Evolutionary conservation across 2,888 invertebrate genomes (phyloP).

Genomic region (Morpho helenor): DNA sequence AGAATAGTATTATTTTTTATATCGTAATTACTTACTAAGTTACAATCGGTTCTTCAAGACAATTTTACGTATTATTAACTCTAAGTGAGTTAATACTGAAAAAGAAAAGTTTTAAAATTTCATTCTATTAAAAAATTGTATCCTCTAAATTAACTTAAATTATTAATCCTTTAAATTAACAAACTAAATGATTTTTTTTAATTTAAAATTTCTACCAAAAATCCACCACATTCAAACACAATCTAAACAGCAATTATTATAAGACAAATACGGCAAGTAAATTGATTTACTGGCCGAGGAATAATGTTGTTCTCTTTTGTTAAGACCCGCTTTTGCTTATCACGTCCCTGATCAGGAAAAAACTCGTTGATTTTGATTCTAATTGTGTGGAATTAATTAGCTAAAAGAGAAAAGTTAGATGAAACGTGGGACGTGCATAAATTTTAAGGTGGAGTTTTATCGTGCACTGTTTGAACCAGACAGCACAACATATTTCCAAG

Average conservation of each 20-base stretch:
- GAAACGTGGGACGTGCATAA: slow-evolving; percentile 1
- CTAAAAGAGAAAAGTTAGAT: slow-evolving; percentile 1
- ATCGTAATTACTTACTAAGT: too few relatives aligned
- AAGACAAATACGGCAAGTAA: neutral
- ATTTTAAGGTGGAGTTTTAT: neutral
- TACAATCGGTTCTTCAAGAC: too few relatives aligned
- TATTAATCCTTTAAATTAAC: too few relatives aligned
- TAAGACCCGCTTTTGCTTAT: slow-evolving; percentile 12
- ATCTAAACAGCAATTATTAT: neutral
- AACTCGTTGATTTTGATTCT: slow-evolving; percentile 9
- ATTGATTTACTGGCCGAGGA: slow-evolving; percentile 2
- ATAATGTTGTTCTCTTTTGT: slow-evolving; percentile 5
- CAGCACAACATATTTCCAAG: too few relatives aligned
- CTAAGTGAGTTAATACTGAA: too few relatives aligned
- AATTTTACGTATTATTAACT: too few relatives aligned
- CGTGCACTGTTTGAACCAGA: too few relatives aligned
- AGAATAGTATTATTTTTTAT: too few relatives aligned
- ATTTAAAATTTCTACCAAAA: neutral
- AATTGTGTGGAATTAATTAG: slow-evolving; percentile 12
- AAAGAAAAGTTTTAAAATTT: too few relatives aligned
- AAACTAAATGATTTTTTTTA: too few relatives aligned
- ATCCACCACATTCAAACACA: neutral
- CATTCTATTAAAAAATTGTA: too few relatives aligned
- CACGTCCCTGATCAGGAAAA: slow-evolving; percentile 13
- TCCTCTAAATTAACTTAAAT: too few relatives aligned